Evolutionary conservation across 2,797 vertebrate genomes (phyloP).

Genomic region (Phataginus tetradactyla): DNA sequence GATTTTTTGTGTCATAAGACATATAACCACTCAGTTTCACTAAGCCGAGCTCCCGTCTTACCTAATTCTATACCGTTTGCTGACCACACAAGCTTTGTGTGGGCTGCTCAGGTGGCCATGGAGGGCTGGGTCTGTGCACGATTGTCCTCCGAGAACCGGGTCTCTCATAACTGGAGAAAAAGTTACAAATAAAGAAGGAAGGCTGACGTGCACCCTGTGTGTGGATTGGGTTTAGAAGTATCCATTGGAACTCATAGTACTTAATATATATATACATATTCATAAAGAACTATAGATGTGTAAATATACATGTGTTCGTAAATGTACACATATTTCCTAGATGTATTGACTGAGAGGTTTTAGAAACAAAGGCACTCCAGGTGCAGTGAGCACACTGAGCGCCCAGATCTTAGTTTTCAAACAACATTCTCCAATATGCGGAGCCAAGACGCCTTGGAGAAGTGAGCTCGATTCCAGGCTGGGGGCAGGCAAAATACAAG

Average conservation of each 20-base stretch:
- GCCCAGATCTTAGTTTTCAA: not conserved
- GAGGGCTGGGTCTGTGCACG: not conserved
- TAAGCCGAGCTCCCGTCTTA: not conserved
- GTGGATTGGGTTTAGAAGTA: not conserved
- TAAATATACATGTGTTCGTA: not conserved
- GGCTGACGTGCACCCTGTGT: rapidly evolving
- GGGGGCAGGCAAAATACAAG: not conserved
- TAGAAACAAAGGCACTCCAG: not conserved
- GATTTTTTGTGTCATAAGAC: not conserved
- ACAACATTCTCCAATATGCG: not conserved
- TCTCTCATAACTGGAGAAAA: not conserved
- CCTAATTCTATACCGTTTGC: not conserved
- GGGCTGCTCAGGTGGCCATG: not conserved
- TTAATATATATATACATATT: not conserved
- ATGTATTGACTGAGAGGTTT: not conserved
- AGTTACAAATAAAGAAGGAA: not conserved
- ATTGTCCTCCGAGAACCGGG: not conserved
- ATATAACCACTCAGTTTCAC: not conserved
- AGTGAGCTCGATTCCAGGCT: not conserved
- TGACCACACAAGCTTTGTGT: not conserved
- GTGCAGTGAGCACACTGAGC: not conserved
- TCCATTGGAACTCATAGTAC: not conserved
- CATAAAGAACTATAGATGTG: not conserved
- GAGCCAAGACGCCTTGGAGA: not conserved
- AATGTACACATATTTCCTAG: not conserved